phyloP scores from a whole-genome alignment of 2,113 vertebrate genomes.

The Eurystomus gularis region DNA sequence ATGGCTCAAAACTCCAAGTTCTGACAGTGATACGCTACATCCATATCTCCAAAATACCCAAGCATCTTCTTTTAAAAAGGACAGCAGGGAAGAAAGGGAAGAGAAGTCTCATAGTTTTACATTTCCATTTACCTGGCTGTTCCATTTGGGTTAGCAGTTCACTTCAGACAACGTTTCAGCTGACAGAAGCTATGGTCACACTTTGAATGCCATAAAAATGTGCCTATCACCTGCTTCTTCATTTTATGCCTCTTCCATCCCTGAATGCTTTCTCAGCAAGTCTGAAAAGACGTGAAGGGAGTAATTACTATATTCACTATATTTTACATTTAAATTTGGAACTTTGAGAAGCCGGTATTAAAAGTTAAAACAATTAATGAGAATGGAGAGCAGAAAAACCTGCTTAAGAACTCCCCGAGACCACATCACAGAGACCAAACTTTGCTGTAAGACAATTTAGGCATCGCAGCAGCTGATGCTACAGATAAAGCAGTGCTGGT shows the following conservation, averaged over 20 bases:
- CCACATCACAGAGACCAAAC: neutral
- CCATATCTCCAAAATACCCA: neutral
- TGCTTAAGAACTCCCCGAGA: neutral
- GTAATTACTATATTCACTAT: neutral
- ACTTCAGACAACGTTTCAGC: neutral
- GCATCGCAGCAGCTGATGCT: neutral
- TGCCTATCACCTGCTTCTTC: neutral
- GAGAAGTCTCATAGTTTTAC: neutral
- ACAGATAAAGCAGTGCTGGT: neutral
- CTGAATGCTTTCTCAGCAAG: neutral
- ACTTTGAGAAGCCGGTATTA: neutral
- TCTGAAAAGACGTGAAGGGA: neutral
- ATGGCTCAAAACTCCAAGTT: neutral
- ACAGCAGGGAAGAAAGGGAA: neutral
- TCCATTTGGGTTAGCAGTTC: neutral
- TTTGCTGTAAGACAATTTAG: neutral
- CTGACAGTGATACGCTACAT: neutral
- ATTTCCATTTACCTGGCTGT: neutral
- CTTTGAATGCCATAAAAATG: neutral
- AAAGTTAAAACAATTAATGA: neutral
- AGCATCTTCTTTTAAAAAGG: neutral
- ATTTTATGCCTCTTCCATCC: neutral
- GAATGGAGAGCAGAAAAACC: neutral
- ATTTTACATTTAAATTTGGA: neutral
- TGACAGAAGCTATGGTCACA: neutral